A percentile compares a stretch with the other conserved stretches of the same genome.
Conservation (phyloP, 2,888 invertebrate species). For the Julus scanicus region DNA sequence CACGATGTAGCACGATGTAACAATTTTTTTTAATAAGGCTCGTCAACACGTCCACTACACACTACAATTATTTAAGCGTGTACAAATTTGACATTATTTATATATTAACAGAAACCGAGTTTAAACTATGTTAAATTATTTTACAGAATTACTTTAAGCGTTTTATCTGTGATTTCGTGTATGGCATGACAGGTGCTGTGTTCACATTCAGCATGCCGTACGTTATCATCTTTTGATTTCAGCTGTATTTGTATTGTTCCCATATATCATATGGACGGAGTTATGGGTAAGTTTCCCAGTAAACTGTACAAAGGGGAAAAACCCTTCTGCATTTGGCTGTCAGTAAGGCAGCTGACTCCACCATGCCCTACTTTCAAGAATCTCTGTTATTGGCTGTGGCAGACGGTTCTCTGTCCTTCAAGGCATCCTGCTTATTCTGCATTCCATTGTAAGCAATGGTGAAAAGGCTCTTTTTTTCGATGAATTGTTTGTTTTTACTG, state of each 20-base stretch:
- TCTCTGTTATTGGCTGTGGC: conserved; percentile 45
- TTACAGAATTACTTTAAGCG: conserved; percentile 17
- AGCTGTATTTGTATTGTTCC: background rate
- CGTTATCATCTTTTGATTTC: background rate
- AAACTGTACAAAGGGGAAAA: background rate
- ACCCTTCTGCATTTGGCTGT: background rate
- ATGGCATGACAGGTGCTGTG: background rate
- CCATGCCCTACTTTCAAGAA: background rate
- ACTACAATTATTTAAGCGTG: conserved; percentile 30
- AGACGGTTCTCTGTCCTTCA: conserved; percentile 56
- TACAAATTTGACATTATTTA: conserved; percentile 44
- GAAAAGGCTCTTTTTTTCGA: conserved; percentile 91
- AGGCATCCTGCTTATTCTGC: conserved; percentile 76
- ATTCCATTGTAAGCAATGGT: conserved; percentile 93
- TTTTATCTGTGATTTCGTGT: conserved; percentile 4
- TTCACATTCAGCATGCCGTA: background rate
- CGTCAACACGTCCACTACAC: conserved; percentile 28
- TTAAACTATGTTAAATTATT: background rate
- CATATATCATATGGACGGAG: background rate
- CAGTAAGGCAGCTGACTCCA: background rate
- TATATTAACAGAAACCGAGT: background rate
- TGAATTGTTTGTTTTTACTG: conserved; percentile 66
- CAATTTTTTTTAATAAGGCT: background rate
- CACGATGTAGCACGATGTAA: background rate
- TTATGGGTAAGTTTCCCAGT: background rate